Conservation (phyloP, 2,888 invertebrate species). For the Arge pagana region DNA sequence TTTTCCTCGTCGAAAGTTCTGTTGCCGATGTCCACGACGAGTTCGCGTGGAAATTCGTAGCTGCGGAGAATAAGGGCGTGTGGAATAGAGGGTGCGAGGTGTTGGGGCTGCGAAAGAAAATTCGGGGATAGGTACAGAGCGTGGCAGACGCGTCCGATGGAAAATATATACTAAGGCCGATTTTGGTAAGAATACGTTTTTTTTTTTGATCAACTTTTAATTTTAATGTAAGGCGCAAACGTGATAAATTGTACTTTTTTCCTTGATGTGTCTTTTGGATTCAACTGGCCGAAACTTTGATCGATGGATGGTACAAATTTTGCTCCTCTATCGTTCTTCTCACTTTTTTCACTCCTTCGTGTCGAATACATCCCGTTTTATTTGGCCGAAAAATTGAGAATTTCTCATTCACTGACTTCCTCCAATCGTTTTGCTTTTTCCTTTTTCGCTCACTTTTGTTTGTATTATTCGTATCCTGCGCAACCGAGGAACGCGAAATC, state of each 20-base stretch:
- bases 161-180: constrained; percentile 58
- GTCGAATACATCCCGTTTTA: constrained; percentile 14
- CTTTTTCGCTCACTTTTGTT: constrained; percentile 12
- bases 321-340: constrained; percentile 25
- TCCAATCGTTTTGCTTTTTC: constrained; percentile 23
- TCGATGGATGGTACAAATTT: background rate
- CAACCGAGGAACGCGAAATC: constrained; percentile 48
- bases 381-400: constrained; percentile 31
- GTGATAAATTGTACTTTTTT: constrained; percentile 58
- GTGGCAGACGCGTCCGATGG: constrained; percentile 43
- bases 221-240: constrained; percentile 58
- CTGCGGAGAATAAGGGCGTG: too few species aligned
- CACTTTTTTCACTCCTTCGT: constrained; percentile 35
- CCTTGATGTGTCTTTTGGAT: constrained; percentile 57
- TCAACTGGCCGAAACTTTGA: constrained; percentile 55
- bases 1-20: background rate
- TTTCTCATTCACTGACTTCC: constrained; percentile 30
- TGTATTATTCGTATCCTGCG: constrained; percentile 37
- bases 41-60: background rate
- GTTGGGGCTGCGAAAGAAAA: constrained; percentile 12
- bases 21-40: background rate
- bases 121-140: constrained; percentile 18
- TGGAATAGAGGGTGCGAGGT: too few species aligned
- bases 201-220: constrained; percentile 56
- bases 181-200: constrained; percentile 56